Evolutionary conservation across 2,113 vertebrate species (phyloP), one percentile per base, ranked within the genome.

Genomic region (Desmodus rotundus): DNA sequence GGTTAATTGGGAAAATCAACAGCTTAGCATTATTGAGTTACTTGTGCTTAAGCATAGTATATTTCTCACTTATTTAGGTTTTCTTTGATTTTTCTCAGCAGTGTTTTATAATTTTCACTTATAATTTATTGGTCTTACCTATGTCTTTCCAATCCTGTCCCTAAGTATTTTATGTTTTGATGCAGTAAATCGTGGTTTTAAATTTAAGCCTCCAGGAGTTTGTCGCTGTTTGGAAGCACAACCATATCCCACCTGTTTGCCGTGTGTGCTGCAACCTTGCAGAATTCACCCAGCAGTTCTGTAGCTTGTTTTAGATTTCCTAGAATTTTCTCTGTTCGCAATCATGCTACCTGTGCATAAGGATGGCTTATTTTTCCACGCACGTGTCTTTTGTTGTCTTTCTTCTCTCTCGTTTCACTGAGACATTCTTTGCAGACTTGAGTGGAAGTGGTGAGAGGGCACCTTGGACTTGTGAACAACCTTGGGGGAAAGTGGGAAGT

Each of bases 241-340:
- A 1, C 10, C 8, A 11, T n/a, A 10, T 2, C 8, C 19, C 26
- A 0, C 4, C 1, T 8, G 20, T 58, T 28, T 58, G 0, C 16
- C 63, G 24, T 72, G 20, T 6, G 5, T 72, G 36, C 11, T 26
- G 38, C 56, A 26, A 20, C 56, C 56, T 58, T 58, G 56, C 22
- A 3, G 4, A 61, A 26, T 12, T 26, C 58, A 28, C 58, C 24
- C 10, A 2, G 22, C 28, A 28, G 58, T 61, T 28, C 10, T 2
- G 24, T 12, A 6, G 58, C 58, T 26, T 61, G 26, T 61, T 43
- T 73, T 26, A 73, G 38, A 24, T 56, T 31, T 19, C 47, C 54
- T 56, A 26, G 28, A 38, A 13, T 26, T 70, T 54, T 19, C 28
- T 19, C 19, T 1, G 1, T 13, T 67, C 9, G 10, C 8, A 3